Evolutionary conservation across 2,888 invertebrate species (phyloP).

Genomic region (Xanthorhoe designata): DNA sequence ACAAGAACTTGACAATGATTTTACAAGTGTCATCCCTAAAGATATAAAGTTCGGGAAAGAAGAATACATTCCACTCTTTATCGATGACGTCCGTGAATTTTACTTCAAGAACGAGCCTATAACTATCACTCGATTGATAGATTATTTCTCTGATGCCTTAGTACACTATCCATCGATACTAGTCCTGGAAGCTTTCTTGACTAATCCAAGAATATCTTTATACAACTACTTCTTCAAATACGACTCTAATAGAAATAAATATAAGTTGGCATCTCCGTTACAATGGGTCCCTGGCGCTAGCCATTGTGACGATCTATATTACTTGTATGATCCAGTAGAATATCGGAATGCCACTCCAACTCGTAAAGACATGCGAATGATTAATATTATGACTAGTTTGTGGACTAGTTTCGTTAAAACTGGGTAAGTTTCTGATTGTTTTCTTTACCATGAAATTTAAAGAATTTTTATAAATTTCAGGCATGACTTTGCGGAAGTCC

Average conservation of each 20-base stretch:
- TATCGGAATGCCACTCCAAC: slow-evolving; percentile 35
- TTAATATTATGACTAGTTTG: slow-evolving; percentile 47
- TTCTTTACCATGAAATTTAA: neutral
- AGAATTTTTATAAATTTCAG: too few relatives aligned
- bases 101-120: slow-evolving; percentile 50
- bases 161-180: slow-evolving; percentile 45
- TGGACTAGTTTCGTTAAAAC: slow-evolving; percentile 57
- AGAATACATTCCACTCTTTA: slow-evolving; percentile 40
- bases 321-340: slow-evolving; percentile 46
- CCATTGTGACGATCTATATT: slow-evolving; percentile 54
- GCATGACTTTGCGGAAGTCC: too few relatives aligned
- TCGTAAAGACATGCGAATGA: slow-evolving; percentile 41
- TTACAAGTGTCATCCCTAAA: slow-evolving; percentile 20
- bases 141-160: slow-evolving; percentile 56
- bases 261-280: slow-evolving; percentile 45
- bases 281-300: slow-evolving; percentile 45
- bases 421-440: slow-evolving; percentile 46
- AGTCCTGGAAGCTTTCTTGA: slow-evolving; percentile 40
- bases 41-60: slow-evolving; percentile 38
- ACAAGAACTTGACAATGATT: slow-evolving; percentile 10
- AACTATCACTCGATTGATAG: slow-evolving; percentile 44
- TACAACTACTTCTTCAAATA: slow-evolving; percentile 57
- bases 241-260: slow-evolving; percentile 52
- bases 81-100: slow-evolving; percentile 41
- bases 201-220: slow-evolving; percentile 39